Base-by-base conservation (phyloP, 2,797 vertebrate species). In the Cetoscarus ocellatus region DNA sequence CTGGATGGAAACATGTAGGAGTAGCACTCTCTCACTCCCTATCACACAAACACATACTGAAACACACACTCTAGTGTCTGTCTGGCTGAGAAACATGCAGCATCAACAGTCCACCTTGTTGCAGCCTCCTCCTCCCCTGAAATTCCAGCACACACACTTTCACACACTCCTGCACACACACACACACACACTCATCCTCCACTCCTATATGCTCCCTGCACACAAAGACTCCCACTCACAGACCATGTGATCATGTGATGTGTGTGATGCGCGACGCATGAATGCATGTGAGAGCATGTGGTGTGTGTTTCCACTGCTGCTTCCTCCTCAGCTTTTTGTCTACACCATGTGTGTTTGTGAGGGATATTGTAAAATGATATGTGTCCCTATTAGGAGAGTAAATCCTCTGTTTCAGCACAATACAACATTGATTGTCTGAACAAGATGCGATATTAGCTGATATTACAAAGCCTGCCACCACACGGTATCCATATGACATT, bases 181-280 rank as follows among this genome's bases (percentile, higher is more conserved):
- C 75, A 83, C 52, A 73, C 54, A 70, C 63, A 55, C 58, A 73
- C 64, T 27, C 4, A 27, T 50, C 40, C 61, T 82, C 64, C 60
- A 61, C 67, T 75, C 77, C 75, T 84, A 89, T 76, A 88, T 86
- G 80, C 61, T 67, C 17, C 79, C 77, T 80, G 80, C 79, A 88
- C 88, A 93, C 92, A 94, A 91, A 94, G 91, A 88, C 87, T 86
- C 80, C 82, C 76, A 75, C 85, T 85, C 87, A 90, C 72, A 69
- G 79, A 75, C 60, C 67, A n/a, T 63, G 77, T 48, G 67, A 86
- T 91, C 90, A 93, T 93, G 88, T 93, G 92, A 92, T 76, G 66
- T 62, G 61, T 66, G 68, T 87, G 82, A 79, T 83, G 78, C 38
- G 47, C 38, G 44, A 73, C 45, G 69, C 69, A 68, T 79, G 70